Conservation (phyloP, 2,888 invertebrate species). For the Agrenia bidenticulata region DNA sequence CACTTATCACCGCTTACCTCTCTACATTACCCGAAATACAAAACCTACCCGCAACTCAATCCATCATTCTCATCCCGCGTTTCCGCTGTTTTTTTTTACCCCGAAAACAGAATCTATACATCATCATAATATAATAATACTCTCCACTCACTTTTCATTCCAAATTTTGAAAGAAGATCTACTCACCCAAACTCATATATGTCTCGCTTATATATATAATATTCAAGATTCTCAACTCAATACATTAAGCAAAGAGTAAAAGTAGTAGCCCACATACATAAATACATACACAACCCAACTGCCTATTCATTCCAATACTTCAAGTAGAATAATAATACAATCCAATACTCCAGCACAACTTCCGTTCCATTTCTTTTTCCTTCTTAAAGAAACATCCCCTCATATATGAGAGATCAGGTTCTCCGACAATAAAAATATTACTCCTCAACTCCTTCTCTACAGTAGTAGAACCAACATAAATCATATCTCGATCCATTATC, state of each 20-base stretch:
- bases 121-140: too few relatives aligned
- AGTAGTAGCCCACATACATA: too few relatives aligned
- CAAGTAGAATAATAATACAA: too few relatives aligned
- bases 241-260: too few relatives aligned
- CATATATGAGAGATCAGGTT: conserved; percentile 13
- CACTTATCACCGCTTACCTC: too few relatives aligned
- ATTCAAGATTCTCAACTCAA: too few relatives aligned
- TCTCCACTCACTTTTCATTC: too few relatives aligned
- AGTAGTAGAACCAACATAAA: not conserved
- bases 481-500: conserved; percentile 3
- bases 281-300: not conserved
- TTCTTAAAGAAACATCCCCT: conserved; percentile 8
- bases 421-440: conserved; percentile 7
- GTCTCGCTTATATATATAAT: too few relatives aligned
- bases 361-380: conserved; percentile 10
- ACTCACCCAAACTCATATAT: too few relatives aligned
- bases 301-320: not conserved
- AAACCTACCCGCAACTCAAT: not conserved
- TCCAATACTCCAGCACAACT: not conserved
- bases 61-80: not conserved
- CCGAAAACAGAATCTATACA: not conserved
- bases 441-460: conserved; percentile 4
- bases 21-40: not conserved
- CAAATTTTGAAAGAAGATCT: too few relatives aligned
- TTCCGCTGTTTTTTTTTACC: not conserved